Evolutionary conservation across 2,113 vertebrate genomes (phyloP), one percentile per base, ranked within the genome.

Genomic region (Melanerpes aurifrons): DNA sequence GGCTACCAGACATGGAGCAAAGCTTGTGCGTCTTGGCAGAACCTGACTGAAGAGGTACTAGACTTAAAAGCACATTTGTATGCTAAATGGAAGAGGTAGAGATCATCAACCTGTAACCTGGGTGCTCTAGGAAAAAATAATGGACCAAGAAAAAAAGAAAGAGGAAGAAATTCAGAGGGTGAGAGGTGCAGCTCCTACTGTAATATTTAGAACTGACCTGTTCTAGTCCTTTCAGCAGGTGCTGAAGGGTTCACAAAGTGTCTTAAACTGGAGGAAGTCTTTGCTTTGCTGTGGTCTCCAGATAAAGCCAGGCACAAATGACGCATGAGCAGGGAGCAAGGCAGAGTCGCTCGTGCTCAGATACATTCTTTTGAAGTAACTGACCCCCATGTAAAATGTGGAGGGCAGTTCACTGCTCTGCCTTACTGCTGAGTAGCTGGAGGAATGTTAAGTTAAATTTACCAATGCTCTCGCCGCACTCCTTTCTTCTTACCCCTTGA

Each of bases 401-500:
- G 82, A 90, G 63, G 67, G 82, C 73, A 83, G 79, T 54, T 95
- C 91, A 82, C 25, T 1, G 12, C 82, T 83, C 75, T 80, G 87
- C 69, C 69, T 67, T 69, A 48, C 79, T 71, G 89, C 91, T 48
- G 89, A 71, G 91, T 40, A 89, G 91, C 89, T 92, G 85, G 54
- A 92, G 76, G 91, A 95, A 95, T 67, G 92, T 79, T 82, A 70
- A 85, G 87, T 93, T 92, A 80, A 85, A 91, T 94, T 82, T 77
- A 72, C 90, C 90, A 83, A 0, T 88, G 93, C 73, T 95, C 78
- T 96, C 1, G 0, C 89, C 86, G 74, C 89, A 11, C 75, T 95
- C 66, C 91, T 96, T 95, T 94, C 85, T 95, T 94, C 93, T 72
- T 94, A 93, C 79, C 95, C 94, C 85, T 92, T 89, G 95, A 92